These are phyloP conservation scores for Ischnus inquisitorius DNA, from an alignment of 2,888 invertebrate species.

Conservation along the genomic window DNA sequence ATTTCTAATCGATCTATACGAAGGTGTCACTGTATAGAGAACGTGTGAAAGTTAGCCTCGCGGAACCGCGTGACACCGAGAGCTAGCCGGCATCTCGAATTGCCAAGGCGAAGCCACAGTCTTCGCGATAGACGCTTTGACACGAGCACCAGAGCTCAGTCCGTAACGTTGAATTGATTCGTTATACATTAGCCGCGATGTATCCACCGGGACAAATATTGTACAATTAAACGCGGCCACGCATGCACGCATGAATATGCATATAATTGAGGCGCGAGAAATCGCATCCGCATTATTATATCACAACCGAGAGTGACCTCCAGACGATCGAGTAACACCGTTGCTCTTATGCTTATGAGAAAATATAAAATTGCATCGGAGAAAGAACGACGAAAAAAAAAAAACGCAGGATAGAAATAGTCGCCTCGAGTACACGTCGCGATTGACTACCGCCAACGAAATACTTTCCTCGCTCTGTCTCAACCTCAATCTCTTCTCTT, in stretches of 20 bases:
- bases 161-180: neutral
- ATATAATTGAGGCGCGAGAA: neutral
- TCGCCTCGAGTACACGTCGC: constrained; percentile 68
- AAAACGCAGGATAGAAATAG: constrained; percentile 33
- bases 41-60: constrained; percentile 14
- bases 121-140: constrained; percentile 13
- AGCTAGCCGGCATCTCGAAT: constrained; percentile 33
- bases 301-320: constrained; percentile 45
- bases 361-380: constrained; percentile 34
- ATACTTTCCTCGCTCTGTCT: constrained; percentile 57
- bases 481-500: constrained; percentile 33
- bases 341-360: constrained; percentile 27
- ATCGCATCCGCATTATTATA: constrained; percentile 52
- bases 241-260: neutral
- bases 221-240: neutral
- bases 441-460: constrained; percentile 56
- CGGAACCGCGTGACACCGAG: constrained; percentile 24
- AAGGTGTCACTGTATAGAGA: neutral
- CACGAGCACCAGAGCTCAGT: neutral
- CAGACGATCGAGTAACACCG: constrained; percentile 34
- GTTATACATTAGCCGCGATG: neutral
- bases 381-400: neutral
- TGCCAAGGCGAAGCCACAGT: constrained; percentile 44
- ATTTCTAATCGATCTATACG: neutral
- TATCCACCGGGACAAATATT: neutral